These are phyloP conservation scores for Philaethria dido DNA, from an alignment of 2,888 invertebrate genomes.

Conservation along the genomic window DNA sequence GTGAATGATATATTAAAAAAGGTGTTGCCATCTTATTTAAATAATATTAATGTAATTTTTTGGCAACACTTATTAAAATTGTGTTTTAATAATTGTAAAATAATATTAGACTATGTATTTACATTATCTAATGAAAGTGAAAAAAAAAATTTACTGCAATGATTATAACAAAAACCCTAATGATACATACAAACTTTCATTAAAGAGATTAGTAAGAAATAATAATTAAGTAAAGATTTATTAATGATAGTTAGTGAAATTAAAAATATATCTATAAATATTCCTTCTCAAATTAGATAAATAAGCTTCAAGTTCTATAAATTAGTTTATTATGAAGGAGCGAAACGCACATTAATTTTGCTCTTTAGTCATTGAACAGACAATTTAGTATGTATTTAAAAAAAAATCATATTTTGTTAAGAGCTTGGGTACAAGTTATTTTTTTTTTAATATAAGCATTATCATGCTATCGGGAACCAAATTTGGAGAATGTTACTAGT, in stretches of 20 bases:
- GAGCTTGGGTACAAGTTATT: constrained; percentile 67
- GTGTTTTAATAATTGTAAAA: background rate
- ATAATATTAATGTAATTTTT: background rate
- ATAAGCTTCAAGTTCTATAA: background rate
- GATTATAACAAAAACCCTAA: background rate
- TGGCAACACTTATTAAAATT: background rate
- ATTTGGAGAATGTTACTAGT: constrained; percentile 32
- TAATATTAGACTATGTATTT: background rate
- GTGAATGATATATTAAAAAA: background rate
- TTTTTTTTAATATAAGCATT: constrained; percentile 35
- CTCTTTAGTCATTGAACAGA: constrained; percentile 63
- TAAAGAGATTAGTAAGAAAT: background rate
- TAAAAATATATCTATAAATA: background rate
- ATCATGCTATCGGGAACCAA: constrained; percentile 35
- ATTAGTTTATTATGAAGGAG: constrained; percentile 43
- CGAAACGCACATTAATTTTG: constrained; percentile 66
- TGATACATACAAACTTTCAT: background rate
- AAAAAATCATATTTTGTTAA: constrained; percentile 51
- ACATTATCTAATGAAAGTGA: constrained; percentile 2
- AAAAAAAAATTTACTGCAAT: background rate
- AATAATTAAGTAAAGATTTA: background rate
- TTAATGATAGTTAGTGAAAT: background rate
- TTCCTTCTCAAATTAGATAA: background rate
- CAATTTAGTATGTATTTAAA: constrained; percentile 45
- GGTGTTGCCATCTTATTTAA: background rate